phyloP scores from a whole-genome alignment of 1,140 invertebrate species.

The Lamellibrachia luymesi region DNA sequence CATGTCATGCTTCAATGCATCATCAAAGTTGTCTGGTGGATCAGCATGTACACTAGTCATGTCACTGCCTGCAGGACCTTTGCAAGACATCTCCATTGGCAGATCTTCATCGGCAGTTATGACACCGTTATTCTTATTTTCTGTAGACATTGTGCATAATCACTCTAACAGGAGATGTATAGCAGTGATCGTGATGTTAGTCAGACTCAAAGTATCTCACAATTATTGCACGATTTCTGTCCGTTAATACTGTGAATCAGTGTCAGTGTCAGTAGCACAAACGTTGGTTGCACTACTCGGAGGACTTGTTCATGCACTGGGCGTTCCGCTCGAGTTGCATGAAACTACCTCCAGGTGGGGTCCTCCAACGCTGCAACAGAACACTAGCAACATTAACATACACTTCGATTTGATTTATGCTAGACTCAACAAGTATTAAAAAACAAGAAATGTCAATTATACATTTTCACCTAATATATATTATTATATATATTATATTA shows the following conservation, averaged over 20 bases:
- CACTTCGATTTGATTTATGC: no score
- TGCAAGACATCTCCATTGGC: not conserved
- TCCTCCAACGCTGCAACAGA: not conserved
- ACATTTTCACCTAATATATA: no score
- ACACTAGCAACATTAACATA: no score
- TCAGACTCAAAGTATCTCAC: not conserved
- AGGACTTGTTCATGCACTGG: not conserved
- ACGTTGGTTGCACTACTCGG: not conserved
- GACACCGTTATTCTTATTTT: not conserved
- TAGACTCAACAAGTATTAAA: no score
- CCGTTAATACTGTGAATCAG: not conserved
- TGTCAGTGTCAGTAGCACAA: not conserved
- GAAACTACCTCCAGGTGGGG: not conserved
- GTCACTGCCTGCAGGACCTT: not conserved
- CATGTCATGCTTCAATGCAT: not conserved
- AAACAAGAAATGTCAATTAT: no score
- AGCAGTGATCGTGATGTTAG: not conserved
- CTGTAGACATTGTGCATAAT: not conserved
- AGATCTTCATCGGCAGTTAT: not conserved
- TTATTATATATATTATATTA: no score
- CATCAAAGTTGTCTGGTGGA: not conserved
- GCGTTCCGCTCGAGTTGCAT: slow-evolving; percentile 2
- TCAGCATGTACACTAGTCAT: not conserved
- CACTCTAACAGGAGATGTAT: not conserved
- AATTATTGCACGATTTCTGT: not conserved